A percentile compares a stretch with the other conserved stretches of the same genome.
These are phyloP conservation scores for Equus przewalskii DNA, from an alignment of 2,113 vertebrate species.

Conservation along the genomic window DNA sequence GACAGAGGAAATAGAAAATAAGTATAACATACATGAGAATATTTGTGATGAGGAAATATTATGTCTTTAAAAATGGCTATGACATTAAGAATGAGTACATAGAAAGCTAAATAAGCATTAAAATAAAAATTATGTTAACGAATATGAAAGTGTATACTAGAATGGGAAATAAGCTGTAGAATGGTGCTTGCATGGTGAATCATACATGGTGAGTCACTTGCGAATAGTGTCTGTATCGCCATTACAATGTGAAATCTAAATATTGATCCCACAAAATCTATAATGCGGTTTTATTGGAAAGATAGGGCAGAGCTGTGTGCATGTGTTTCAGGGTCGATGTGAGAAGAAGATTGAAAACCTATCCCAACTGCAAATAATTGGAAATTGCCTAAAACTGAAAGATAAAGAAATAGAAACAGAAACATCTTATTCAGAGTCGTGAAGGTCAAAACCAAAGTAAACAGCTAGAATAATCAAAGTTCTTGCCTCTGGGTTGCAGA, in stretches of 20 bases:
- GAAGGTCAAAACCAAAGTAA: background rate
- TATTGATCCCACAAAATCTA: background rate
- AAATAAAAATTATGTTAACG: background rate
- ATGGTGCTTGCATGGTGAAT: background rate
- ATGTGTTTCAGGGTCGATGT: background rate
- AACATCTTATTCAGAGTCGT: background rate
- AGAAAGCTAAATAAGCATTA: background rate
- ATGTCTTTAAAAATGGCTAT: background rate
- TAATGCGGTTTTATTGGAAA: background rate
- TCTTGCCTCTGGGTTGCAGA: background rate
- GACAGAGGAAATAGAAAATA: background rate
- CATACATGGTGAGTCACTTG: background rate
- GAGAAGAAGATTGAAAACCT: background rate
- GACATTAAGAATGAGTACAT: background rate
- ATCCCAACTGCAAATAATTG: background rate
- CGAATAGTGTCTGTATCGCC: background rate
- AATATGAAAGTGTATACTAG: background rate
- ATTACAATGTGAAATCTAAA: background rate
- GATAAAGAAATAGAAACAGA: background rate
- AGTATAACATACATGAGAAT: background rate
- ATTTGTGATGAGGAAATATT: background rate
- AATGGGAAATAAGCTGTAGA: background rate
- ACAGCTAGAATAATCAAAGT: background rate
- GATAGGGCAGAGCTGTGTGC: background rate
- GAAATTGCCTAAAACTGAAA: background rate